Evolutionary conservation across 2,797 vertebrate species (phyloP), one percentile per base, ranked within the genome.

Genomic region (Sternarchorhynchus goeldii): DNA sequence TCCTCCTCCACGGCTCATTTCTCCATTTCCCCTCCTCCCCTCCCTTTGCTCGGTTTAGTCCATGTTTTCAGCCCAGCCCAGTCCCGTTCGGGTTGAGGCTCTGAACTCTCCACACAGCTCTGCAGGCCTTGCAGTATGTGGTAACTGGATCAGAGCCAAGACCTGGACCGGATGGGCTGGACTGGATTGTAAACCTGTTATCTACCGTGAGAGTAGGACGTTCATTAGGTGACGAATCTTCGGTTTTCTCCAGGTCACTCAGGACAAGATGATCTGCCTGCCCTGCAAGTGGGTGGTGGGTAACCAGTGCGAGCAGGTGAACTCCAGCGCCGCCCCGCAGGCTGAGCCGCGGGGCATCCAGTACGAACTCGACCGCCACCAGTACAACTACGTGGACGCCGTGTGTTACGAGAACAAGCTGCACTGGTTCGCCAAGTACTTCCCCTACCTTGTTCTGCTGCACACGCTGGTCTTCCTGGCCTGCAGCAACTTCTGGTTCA

Each of bases 401-500:
- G 96, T 99, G 73, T 99, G 98, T 85, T 99, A 99, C 0, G 98
- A 99, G 87, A 96, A 97, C 89, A 94, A 95, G 64, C 93, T 99
- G 3, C 98, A 99, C 90, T 99, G 98, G 98, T 99, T 99, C 77
- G 96, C 98, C 77, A 99, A 99, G 88, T 99, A 99, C 85, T 99
- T 99, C 86, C 98, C 98, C 6, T 99, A 99, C 71, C 91, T 99
- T 85, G 98, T 99, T 86, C 93, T 99, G 18, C 94, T 99, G 20
- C 97, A 99, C 88, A 99, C 98, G 0, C 94, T 99, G 39, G 96
- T 99, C 83, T 98, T 99, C 70, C 87, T 99, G 88, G 97, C 96
- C 21, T 98, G 96, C 85, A 99, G 98, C 89, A 99, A 98, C 89
- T 99, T 99, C 91, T 99, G 98, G 97, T 99, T 99, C 90, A 99